Evolutionary conservation across 2,888 invertebrate species (phyloP), one percentile per base, ranked within the genome.

Genomic region (Chaetoderma sp.): DNA sequence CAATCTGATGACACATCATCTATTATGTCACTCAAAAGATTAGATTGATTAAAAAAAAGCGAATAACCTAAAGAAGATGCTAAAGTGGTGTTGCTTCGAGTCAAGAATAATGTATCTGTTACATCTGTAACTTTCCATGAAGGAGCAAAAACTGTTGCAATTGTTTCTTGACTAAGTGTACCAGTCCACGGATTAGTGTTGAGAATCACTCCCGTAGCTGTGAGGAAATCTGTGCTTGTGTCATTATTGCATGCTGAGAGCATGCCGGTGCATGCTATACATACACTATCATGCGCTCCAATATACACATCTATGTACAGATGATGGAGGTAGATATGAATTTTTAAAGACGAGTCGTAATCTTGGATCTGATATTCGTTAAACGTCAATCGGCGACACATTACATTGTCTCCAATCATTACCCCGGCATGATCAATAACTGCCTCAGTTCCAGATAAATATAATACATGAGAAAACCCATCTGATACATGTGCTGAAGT

Each of bases 171-270:
- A 33, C 63, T 68, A 10, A 75, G 56, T 18, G 67, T 61, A 18
- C 59, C 56, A 18, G 39, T 52, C 10, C 50, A 28, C 36, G 39
- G 55, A 25, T 55, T 61, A 27, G 25, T 57, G 25, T 47, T 42
- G 2, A 73, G 56, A 10, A 63, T 16, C n/a, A 58, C 47, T 5
- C 74, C 74, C 60, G 64, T 60, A 16, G 33, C 42, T 13, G 67
- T 67, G 8, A 30, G 42, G 59, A 78, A 75, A 36, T 77, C 77
- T 65, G 73, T 66, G 13, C 36, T 36, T 3, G 63, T 56, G 47
- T 72, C 61, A n/a, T 59, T 56, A 54, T 76, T 70, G 67, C 78
- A 78, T 2, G 44, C 44, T 10, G 74, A 68, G 8, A 73, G 56
- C 6, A 78, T 47, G 39, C 77, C 78, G n/a, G 6, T 54, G 5